These are phyloP conservation scores for Leptobrachium ailaonicum DNA, from an alignment of 2,113 vertebrate species.

Conservation along the genomic window DNA sequence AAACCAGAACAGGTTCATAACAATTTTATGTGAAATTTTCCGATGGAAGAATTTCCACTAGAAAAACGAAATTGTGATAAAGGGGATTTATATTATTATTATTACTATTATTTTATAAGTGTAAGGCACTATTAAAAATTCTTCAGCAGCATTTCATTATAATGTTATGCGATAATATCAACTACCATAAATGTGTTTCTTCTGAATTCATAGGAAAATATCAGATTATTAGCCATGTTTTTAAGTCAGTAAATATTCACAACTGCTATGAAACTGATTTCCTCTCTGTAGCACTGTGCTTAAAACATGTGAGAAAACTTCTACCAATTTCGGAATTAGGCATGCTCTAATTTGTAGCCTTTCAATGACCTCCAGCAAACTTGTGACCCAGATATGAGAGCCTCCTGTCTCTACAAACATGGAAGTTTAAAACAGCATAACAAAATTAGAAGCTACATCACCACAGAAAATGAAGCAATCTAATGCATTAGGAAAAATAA, in stretches of 20 bases:
- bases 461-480: background rate
- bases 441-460: background rate
- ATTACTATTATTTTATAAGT: too few species aligned
- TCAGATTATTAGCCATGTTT: background rate
- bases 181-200: too few species aligned
- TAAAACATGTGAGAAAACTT: constrained; percentile 69
- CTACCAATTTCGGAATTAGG: constrained; percentile 75
- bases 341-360: constrained; percentile 82
- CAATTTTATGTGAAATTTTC: too few species aligned
- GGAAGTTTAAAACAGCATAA: constrained; percentile 26
- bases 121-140: too few species aligned
- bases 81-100: too few species aligned
- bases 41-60: too few species aligned
- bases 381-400: constrained; percentile 75
- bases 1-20: too few species aligned
- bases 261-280: background rate
- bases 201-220: background rate
- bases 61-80: too few species aligned
- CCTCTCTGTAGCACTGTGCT: constrained; percentile 43
- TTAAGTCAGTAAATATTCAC: background rate
- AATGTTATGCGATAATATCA: too few species aligned
- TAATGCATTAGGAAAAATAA: background rate
- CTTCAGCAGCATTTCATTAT: too few species aligned
- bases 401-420: constrained; percentile 71
- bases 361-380: constrained; percentile 78